A percentile compares a stretch with the other conserved stretches of the same genome.
Evolutionary conservation across 2,113 vertebrate genomes (phyloP).

Genomic region (Origma solitaria): DNA sequence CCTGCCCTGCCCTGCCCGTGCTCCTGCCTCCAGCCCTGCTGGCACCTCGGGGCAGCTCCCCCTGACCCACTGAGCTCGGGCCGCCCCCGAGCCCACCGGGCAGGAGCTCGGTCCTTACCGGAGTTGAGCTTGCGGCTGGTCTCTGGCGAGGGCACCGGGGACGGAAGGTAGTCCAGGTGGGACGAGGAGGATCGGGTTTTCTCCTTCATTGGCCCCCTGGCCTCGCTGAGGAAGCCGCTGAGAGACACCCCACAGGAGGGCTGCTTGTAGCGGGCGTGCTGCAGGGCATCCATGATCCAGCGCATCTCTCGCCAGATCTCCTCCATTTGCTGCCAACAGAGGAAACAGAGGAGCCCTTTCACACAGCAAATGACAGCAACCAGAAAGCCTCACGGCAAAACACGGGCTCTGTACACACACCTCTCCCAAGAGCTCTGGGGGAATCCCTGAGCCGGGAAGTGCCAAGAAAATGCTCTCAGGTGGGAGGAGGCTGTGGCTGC

Average conservation of each 20-base stretch:
- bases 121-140: constrained; percentile 75
- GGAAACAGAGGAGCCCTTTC: background rate
- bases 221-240: constrained; percentile 78
- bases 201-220: constrained; percentile 57
- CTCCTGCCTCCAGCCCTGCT: accelerated
- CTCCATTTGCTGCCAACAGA: constrained; percentile 82
- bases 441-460: background rate
- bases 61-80: accelerated
- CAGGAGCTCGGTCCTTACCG: constrained; percentile 52
- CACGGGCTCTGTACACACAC: background rate
- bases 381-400: background rate
- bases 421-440: background rate
- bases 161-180: constrained; percentile 82
- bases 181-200: constrained; percentile 77
- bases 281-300: constrained; percentile 90
- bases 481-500: background rate
- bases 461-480: background rate
- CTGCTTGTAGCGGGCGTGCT: constrained; percentile 89
- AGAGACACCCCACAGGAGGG: constrained; percentile 80
- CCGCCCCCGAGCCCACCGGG: background rate
- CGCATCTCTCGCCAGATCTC: constrained; percentile 88
- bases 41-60: background rate
- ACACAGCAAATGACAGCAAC: background rate
- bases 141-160: constrained; percentile 80
- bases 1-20: background rate